phyloP scores from a whole-genome alignment of 2,888 invertebrate species.

The Cheilosia vulpina region DNA sequence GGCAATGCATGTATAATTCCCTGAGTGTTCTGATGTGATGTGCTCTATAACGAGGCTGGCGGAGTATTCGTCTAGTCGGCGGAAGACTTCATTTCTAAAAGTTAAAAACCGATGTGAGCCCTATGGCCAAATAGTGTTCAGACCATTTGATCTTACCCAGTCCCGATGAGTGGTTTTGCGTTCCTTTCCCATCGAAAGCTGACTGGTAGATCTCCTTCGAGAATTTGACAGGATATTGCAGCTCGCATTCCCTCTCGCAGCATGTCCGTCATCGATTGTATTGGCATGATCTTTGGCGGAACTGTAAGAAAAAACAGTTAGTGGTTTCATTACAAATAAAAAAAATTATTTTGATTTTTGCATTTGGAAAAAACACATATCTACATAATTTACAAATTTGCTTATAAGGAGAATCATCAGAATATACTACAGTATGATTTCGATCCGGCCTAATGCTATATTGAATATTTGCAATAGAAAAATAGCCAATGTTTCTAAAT shows the following conservation, averaged over 20 bases:
- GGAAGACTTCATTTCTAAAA: slow-evolving; percentile 84
- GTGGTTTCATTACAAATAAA: background rate
- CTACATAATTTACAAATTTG: no score
- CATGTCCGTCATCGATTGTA: slow-evolving; percentile 91
- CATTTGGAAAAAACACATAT: no score
- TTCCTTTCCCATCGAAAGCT: slow-evolving; percentile 96
- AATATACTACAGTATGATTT: no score
- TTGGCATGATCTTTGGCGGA: slow-evolving; percentile 93
- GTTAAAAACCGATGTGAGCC: background rate
- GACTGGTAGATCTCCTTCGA: slow-evolving; percentile 96
- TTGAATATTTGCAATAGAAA: no score
- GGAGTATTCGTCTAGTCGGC: slow-evolving; percentile 92
- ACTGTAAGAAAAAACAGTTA: slow-evolving; percentile 84
- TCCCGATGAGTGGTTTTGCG: slow-evolving; percentile 89
- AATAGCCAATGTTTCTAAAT: no score
- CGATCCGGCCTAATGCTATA: no score
- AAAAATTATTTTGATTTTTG: background rate
- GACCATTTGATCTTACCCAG: slow-evolving; percentile 83
- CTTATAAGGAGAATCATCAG: no score
- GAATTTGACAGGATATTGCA: slow-evolving; percentile 94
- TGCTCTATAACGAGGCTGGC: slow-evolving; percentile 93
- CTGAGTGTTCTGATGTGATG: slow-evolving; percentile 92
- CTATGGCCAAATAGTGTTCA: background rate
- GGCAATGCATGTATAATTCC: slow-evolving; percentile 97
- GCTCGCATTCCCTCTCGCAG: slow-evolving; percentile 93